Percentiles rank a stretch among this genome's conserved stretches.
These are phyloP conservation scores for Orientallactaga bullata DNA, from an alignment of 2,113 vertebrate species.

Conservation along the genomic window DNA sequence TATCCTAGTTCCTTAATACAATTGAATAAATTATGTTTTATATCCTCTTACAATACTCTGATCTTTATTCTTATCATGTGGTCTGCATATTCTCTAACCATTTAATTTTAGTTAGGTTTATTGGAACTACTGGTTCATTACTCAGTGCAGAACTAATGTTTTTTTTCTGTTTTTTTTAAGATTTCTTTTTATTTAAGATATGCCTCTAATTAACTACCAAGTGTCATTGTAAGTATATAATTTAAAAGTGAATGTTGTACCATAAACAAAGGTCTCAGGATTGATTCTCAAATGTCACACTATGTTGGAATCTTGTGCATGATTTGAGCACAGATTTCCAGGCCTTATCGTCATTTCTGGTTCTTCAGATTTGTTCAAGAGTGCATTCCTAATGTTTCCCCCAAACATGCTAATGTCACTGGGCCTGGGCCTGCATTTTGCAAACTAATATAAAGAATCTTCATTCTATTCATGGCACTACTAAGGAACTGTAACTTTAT, in stretches of 20 bases:
- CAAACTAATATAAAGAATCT: neutral
- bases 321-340: neutral
- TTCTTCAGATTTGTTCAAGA: neutral
- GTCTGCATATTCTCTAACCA: neutral
- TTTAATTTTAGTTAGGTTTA: neutral
- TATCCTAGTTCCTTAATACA: neutral
- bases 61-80: neutral
- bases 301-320: neutral
- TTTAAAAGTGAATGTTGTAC: neutral
- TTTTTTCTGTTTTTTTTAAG: too few species aligned
- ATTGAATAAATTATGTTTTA: neutral
- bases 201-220: neutral
- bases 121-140: neutral
- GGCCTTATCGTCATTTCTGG: neutral
- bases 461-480: neutral
- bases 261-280: neutral
- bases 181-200: neutral
- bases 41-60: neutral
- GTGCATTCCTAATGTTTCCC: neutral
- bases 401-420: neutral
- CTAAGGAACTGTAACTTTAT: neutral
- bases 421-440: neutral
- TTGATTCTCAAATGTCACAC: neutral
- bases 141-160: neutral
- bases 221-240: neutral